These are phyloP conservation scores for Erebia aethiops DNA, from an alignment of 2,888 invertebrate genomes.

Conservation along the genomic window DNA sequence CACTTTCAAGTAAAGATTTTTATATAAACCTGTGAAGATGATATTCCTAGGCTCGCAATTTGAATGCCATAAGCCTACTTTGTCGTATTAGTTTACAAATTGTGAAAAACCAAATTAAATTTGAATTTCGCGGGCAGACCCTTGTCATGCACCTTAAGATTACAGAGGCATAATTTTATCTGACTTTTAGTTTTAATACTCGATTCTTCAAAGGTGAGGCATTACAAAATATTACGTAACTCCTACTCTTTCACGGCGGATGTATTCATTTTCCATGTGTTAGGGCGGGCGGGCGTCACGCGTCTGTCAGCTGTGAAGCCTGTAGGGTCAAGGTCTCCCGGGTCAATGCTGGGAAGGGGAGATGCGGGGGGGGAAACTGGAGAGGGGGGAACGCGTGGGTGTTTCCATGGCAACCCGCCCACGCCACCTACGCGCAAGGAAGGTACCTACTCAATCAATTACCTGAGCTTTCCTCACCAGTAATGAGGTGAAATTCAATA, in stretches of 20 bases:
- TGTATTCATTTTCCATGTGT: constrained; percentile 28
- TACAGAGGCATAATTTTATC: too few species aligned
- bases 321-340: constrained; percentile 72
- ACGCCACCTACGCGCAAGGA: constrained; percentile 65
- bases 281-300: constrained; percentile 47
- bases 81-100: too few species aligned
- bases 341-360: constrained; percentile 65
- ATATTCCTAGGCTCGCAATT: too few species aligned
- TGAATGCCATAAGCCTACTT: too few species aligned
- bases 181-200: too few species aligned
- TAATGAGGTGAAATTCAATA: constrained; percentile 50
- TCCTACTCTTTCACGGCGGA: constrained; percentile 3
- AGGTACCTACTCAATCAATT: constrained; percentile 80
- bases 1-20: too few species aligned
- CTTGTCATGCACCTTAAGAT: too few species aligned
- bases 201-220: neutral
- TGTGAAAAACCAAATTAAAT: too few species aligned
- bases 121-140: too few species aligned
- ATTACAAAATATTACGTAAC: neutral
- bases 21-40: too few species aligned
- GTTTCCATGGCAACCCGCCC: constrained; percentile 73
- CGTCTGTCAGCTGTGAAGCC: constrained; percentile 66
- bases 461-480: constrained; percentile 57
- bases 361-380: constrained; percentile 39
- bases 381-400: constrained; percentile 61